phyloP scores from a whole-genome alignment of 53 echinoderm and acorn worm species.

The Apostichopus leukothele region DNA sequence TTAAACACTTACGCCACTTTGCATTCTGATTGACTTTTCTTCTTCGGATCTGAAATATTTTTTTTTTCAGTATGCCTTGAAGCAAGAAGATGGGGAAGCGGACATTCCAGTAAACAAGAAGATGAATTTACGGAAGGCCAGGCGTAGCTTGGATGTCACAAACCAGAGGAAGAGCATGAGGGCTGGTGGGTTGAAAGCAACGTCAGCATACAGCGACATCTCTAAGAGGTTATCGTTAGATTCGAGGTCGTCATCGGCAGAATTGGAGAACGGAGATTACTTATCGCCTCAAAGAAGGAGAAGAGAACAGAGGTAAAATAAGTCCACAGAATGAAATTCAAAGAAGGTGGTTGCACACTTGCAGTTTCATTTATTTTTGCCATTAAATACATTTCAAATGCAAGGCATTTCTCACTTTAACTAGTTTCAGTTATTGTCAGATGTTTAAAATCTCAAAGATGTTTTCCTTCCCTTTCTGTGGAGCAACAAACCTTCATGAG shows the following conservation, averaged over 20 bases:
- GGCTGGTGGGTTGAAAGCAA: slow-evolving; percentile 54
- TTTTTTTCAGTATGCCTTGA: slow-evolving; percentile 71
- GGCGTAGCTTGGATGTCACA: slow-evolving; percentile 74
- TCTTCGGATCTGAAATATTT: neutral
- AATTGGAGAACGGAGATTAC: slow-evolving; percentile 24
- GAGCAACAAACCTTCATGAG: too few relatives aligned
- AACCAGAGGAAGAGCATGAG: slow-evolving; percentile 77
- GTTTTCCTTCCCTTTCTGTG: too few relatives aligned
- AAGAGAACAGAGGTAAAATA: slow-evolving; percentile 56
- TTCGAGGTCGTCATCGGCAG: neutral
- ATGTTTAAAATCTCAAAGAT: too few relatives aligned
- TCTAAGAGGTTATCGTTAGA: slow-evolving; percentile 67
- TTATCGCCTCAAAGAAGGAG: slow-evolving; percentile 63
- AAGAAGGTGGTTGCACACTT: too few relatives aligned
- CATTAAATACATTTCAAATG: neutral
- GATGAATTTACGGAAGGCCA: slow-evolving; percentile 78
- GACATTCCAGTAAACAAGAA: slow-evolving; percentile 88
- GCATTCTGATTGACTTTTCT: neutral
- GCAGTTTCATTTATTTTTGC: neutral
- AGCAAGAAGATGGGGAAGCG: slow-evolving; percentile 93
- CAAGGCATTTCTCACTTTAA: too few relatives aligned
- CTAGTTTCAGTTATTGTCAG: too few relatives aligned
- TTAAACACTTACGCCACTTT: too few relatives aligned
- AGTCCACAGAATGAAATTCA: too few relatives aligned
- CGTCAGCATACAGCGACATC: slow-evolving; percentile 45